Base-by-base conservation (phyloP, 2,888 invertebrate species). In the Cyclophora punctaria region DNA sequence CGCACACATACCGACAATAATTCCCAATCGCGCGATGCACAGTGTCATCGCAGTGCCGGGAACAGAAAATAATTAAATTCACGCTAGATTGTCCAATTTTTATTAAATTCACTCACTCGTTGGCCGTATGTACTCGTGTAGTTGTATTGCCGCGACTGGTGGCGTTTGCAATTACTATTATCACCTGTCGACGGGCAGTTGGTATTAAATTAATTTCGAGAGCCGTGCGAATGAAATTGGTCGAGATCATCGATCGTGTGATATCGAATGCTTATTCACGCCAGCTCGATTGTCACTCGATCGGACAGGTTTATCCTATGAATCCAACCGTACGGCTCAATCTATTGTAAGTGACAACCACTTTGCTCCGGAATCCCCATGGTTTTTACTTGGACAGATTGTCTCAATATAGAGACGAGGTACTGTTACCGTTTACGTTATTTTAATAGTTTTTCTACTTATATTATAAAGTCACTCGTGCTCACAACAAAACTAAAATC, bases 151-250 rank as follows among this genome's bases (percentile, higher is more conserved):
- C 52, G 57, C 47, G 55, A 51, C 51, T 56, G 50, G 51, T 49
- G 58, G 56, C 57, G 58, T 57, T 60, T 54, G 58, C 65, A 59
- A 67, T 73, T 65, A 69, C 62, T 62, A 71, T 69, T 69, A 73
- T 70, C 66, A 67, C 67, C 60, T 63, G 62, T 58, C 62, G 59
- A 63, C 56, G 58, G 60, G 56, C 60, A 60, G 56, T 52, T 52
- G 58, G 56, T 60, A 64, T 66, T 62, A 62, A 71, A 65, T 67
- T 65, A 67, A 67, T 67, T 64, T 64, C 52, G 46, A 37, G 37
- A 37, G 44, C 49, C 6, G 45, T 34, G 41, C 44, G 49, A 48
- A 44, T 49, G 52, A 48, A 54, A 56, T 62, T 51, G 52, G 46
- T 55, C 55, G 60, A 46, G 41, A 7, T 20, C 46, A 40, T 37